Conservation (phyloP, 1,140 invertebrate species). For the Metaphire vulgaris region DNA sequence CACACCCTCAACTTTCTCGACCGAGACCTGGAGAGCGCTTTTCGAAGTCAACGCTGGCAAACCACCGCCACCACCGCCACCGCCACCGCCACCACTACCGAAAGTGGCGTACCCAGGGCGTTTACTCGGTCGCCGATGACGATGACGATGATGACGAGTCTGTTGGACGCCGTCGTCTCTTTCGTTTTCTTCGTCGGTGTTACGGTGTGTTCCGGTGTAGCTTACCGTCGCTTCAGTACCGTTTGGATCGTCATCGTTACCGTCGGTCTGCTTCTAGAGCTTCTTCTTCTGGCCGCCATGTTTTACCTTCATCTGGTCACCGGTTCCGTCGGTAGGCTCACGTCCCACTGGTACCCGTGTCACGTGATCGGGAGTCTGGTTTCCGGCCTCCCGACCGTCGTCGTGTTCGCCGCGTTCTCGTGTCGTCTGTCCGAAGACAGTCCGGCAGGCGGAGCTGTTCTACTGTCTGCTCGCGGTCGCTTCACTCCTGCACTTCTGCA, state of each 20-base stretch:
- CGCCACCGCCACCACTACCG: too few relatives aligned
- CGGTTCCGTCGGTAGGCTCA: neutral
- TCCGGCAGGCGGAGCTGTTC: slow-evolving; percentile 33
- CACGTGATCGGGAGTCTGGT: slow-evolving; percentile 74
- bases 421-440: slow-evolving; percentile 42
- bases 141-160: slow-evolving; percentile 77
- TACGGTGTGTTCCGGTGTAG: slow-evolving; percentile 40
- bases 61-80: slow-evolving; percentile 41
- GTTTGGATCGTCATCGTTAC: slow-evolving; percentile 45
- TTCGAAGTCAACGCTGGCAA: slow-evolving; percentile 72
- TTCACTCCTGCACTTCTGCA: slow-evolving; percentile 79
- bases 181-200: slow-evolving; percentile 56
- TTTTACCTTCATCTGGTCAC: neutral
- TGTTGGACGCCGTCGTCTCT: slow-evolving; percentile 76
- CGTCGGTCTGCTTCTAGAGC: slow-evolving; percentile 43
- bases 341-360: slow-evolving; percentile 72
- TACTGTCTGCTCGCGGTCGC: slow-evolving; percentile 66
- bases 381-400: slow-evolving; percentile 73
- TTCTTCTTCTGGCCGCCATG: slow-evolving; percentile 37
- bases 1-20: slow-evolving; percentile 75
- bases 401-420: slow-evolving; percentile 73
- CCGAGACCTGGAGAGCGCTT: slow-evolving; percentile 73
- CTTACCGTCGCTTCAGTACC: slow-evolving; percentile 34
- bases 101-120: slow-evolving; percentile 36
- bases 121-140: too few relatives aligned